Base-by-base conservation (phyloP, 2,888 invertebrate species). In the Eupithecia dodoneata region DNA sequence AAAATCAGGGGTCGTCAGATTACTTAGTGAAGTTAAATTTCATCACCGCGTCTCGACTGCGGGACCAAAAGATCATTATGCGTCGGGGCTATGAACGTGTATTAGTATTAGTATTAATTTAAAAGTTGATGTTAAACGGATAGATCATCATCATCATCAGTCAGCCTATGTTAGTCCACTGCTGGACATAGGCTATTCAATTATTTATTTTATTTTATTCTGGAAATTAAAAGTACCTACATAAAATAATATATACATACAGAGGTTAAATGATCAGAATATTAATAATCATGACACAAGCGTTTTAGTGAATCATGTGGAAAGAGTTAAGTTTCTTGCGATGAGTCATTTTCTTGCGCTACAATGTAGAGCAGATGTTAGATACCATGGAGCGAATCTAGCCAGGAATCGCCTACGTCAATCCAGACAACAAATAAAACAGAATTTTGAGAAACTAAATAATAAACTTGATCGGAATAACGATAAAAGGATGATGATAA, bases 341-440 rank as follows among this genome's bases (percentile, higher is more conserved):
- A 63, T 76, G 79, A 79, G 18, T 79, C 79, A 79, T 74, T 44
- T 73, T 71, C 65, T 70, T 75, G n/a, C 74, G 65, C 49, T 65
- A 74, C 69, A 70, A 71, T 74, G 72, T 75, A 73, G 73, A 78
- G 72, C 70, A 77, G 52, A 70, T 71, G 71, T 49, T 71, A 71
- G 71, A 71, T 71, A 52, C 52, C 45, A 18, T 15, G 18, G 67
- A 47, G 44, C 42, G 44, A 42, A 69, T 45, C 44, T 44, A n/a
- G 44, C 67, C 42, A 45, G 18, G 44, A 44, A 45, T 9, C 2
- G 1, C 67, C 4, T 10, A 12, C 12, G 30, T 30, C 30, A 18
- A 3, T 3, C 59, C 44, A 42, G 41, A 12, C 6, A 66, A 44
- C 2, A 67, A 69, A 45, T 9, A 44, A 45, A 44, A n/a, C 10